Base-by-base conservation (phyloP, 1,140 invertebrate genomes). In the Magallana ariakensis region DNA sequence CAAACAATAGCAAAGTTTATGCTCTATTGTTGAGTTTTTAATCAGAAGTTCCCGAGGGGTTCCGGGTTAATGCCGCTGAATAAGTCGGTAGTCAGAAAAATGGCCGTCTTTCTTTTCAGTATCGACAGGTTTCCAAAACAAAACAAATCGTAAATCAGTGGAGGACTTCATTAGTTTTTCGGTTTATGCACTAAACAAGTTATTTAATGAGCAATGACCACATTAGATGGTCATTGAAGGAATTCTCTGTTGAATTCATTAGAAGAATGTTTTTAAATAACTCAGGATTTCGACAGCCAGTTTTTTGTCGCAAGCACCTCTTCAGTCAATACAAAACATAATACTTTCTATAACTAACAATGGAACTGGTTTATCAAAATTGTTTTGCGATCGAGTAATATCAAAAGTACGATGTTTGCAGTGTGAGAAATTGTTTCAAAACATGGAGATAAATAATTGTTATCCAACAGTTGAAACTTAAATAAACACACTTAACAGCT, bases 131-230 rank as follows among this genome's bases (percentile, higher is more conserved):
- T 75, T 75, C 22, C 9, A 11, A 75, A 26, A 75, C 22, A 75
- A 75, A 75, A 13, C 22, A 26, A 75, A 75, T 75, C 66, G 66
- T 75, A 75, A 75, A 75, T 75, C 66, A 75, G 66, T 4, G 13
- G 66, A 75, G 22, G 66, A 22, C 19, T 75, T 75, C 66, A 26
- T 22, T 75, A 22, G 33, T 46, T 46, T 46, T 46, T 46, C 33
- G 22, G n/a, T 66, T 19, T 19, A 46, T 66, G n/a, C 62, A 66
- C 9, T n/a, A 66, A 19, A 3, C 10, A 46, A 46, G 15, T 60
- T 16, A 60, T 16, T 60, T n/a, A 60, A n/a, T 60, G 58, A 60
- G n/a, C 58, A 22, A 75, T 75, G 66, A 75, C 66, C 66, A 75
- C 22, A 11, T 5, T 33, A 26, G 22, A 13, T 46, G 33, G 33